Base-by-base conservation (phyloP, 2,113 vertebrate species). In the Actenoides hombroni region DNA sequence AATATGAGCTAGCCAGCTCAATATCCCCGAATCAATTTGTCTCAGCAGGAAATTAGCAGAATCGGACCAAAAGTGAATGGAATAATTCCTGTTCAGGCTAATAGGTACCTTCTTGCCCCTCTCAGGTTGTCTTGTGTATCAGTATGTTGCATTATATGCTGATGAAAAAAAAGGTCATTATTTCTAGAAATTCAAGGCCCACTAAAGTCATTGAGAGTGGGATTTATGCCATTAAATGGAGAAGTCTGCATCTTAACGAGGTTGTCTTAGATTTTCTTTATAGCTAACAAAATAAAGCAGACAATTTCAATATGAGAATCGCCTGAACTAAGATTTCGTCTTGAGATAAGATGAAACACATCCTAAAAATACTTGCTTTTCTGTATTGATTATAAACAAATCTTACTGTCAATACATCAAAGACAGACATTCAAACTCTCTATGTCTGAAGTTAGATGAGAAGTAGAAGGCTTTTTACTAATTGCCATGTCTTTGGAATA, bases 331-430 rank as follows among this genome's bases (percentile, higher is more conserved):
- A 70, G 40, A 18, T 35, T 69, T 29, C 31, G 80, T 56, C 35
- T 85, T 79, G 49, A 83, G 23, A 68, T 64, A 28, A 83, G 23
- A 68, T 64, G 25, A 94, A 90, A 54, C 37, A 79, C 53, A 90
- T 60, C 35, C 42, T 83, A 64, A 94, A 94, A 92, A 56, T 68
- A 86, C 8, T 17, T 71, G 17, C 24, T 94, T 60, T 19, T 81
- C 16, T n/a, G 2, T 88, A 92, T 95, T 88, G 86, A 83, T 83
- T 95, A 74, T 61, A 39, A 79, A 68, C 59, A 85, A 92, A 88
- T 71, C 42, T 61, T 85, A 17, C 1, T 79, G 53, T 93, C 85
- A 69, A 48, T 88, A 65, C 20, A 53, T 83, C 71, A 88, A 90
- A 83, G 75, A 53, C 7, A 80, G 16, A 65, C 26, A 61, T 44